Base-by-base conservation (phyloP, 2,888 invertebrate species). In the Campaea margaritaria region DNA sequence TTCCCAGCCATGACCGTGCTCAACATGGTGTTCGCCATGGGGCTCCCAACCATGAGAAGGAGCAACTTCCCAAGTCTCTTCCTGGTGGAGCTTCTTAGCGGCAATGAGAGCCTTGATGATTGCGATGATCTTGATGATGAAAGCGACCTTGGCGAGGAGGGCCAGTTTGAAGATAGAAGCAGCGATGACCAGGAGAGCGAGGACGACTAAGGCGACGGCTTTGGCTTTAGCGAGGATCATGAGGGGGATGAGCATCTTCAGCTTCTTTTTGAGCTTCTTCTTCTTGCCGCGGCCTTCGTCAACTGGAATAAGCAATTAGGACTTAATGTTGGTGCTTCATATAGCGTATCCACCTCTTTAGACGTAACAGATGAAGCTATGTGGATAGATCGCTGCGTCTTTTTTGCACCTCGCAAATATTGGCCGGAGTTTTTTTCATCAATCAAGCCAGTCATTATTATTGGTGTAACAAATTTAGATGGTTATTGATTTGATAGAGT, bases 71-170 rank as follows among this genome's bases (percentile, higher is more conserved):
- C 76, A 69, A 13, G 82, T 75, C 38, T 89, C 85, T 49, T 88
- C 83, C 1, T 83, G 81, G 0, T 70, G 47, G 42, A 86, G 78
- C 64, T 91, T 91, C 76, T 91, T 91, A n/a, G 85, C 66, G 16
- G 62, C 81, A n/a, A 91, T 68, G 1, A 91, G 78, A 11, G 79
- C 81, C 70, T 91, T 91, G 72, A 91, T 75, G 61, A 89, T 73
- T 0, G 83, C 77, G 31, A 91, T 81, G 10, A 87, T 65, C 65
- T 91, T 91, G 68, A 87, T 83, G 41, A 92, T 81, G 67, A 97
- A 94, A 0, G 97, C 96, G 48, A 96, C 92, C 89, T 97, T 97
- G 70, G 96, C 95, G 41, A 96, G 91, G 50, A 96, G 77, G 15
- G 96, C 93, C 54, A 96, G 94, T 84, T 97, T 97, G 80, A 94